Percentiles rank a stretch among this genome's conserved stretches.
Conservation (phyloP, 2,113 vertebrate genomes). For the Toxostoma redivivum region DNA sequence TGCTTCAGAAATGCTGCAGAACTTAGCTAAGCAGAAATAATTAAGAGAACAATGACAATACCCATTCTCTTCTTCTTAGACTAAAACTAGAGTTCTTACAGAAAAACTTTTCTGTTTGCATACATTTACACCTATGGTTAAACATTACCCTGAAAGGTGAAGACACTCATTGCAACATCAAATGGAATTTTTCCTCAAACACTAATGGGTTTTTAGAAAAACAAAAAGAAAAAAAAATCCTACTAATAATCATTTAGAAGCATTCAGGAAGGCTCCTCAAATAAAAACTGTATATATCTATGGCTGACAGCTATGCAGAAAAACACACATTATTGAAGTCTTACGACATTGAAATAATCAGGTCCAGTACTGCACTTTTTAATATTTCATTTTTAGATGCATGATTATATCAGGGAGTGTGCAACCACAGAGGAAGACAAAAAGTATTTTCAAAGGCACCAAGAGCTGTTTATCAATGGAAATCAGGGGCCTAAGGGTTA, state of each 20-base stretch:
- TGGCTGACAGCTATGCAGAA: not conserved
- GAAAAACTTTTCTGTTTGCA: not conserved
- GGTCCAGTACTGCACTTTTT: not conserved
- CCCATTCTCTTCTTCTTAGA: not conserved
- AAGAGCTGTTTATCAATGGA: not conserved
- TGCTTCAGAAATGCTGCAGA: not conserved
- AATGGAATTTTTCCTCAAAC: slow-evolving; percentile 32
- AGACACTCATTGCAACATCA: slow-evolving; percentile 40
- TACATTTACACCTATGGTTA: slow-evolving; percentile 17
- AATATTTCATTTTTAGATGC: not conserved
- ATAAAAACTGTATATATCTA: not conserved
- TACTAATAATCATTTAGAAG: not conserved
- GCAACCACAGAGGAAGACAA: not conserved
- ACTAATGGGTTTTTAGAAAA: not conserved
- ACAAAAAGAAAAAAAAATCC: not conserved
- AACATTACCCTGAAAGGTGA: slow-evolving; percentile 45
- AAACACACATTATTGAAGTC: not conserved
- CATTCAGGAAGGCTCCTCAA: not conserved
- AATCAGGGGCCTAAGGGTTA: not conserved
- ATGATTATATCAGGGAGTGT: not conserved
- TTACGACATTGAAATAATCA: not conserved
- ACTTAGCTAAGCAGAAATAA: not conserved
- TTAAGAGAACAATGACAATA: not conserved
- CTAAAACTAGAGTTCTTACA: not conserved
- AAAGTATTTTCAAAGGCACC: not conserved